phyloP scores from a whole-genome alignment of 2,797 vertebrate genomes.

The Meda fulgida region DNA sequence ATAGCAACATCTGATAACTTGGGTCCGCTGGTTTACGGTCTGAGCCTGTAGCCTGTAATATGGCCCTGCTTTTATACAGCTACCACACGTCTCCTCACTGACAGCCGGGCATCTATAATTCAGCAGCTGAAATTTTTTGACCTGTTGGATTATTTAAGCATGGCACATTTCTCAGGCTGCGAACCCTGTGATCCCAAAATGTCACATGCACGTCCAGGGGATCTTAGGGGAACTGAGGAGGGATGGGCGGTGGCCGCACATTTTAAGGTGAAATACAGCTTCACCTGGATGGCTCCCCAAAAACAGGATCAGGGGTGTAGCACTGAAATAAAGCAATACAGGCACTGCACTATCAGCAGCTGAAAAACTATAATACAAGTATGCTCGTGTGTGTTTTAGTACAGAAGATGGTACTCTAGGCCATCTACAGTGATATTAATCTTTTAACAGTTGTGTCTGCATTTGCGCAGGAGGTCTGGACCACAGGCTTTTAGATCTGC shows the following conservation, averaged over 20 bases:
- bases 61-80: constrained; percentile 26
- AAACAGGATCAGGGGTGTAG: constrained; percentile 5
- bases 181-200: constrained; percentile 50
- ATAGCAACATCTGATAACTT: constrained; percentile 3
- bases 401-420: constrained; percentile 7
- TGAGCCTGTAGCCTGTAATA: constrained; percentile 12
- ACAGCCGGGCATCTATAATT: constrained; percentile 54
- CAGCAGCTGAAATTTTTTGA: constrained; percentile 52
- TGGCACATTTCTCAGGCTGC: constrained; percentile 55
- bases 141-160: constrained; percentile 58
- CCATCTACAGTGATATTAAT: constrained; percentile 41
- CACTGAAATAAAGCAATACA: constrained; percentile 7
- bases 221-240: constrained; percentile 4
- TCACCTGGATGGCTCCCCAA: not conserved
- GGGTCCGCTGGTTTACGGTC: constrained; percentile 15
- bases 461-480: constrained; percentile 16
- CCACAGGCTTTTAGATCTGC: not conserved
- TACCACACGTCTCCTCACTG: constrained; percentile 37
- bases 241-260: not conserved
- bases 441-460: constrained; percentile 46
- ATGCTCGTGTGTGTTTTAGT: not conserved
- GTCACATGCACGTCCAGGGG: constrained; percentile 41
- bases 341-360: not conserved
- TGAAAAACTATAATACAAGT: not conserved
- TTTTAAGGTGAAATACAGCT: not conserved